These are phyloP conservation scores for Octodonta nipae DNA, from an alignment of 2,888 invertebrate species.

Conservation along the genomic window DNA sequence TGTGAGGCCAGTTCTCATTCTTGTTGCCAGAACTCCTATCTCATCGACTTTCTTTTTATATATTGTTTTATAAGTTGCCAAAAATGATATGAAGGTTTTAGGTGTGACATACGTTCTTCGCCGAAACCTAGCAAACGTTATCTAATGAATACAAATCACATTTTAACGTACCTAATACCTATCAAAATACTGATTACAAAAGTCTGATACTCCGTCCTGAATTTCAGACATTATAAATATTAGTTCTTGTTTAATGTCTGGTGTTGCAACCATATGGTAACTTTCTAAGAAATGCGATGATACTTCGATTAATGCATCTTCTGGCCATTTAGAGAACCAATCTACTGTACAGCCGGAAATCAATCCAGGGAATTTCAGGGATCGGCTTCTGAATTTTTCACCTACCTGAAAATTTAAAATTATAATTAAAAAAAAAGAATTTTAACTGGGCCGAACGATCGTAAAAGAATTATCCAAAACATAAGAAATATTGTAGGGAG, in stretches of 20 bases:
- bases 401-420: conserved; percentile 69
- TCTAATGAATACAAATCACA: background rate
- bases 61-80: conserved; percentile 66
- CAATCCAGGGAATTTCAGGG: conserved; percentile 78
- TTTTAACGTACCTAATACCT: conserved; percentile 30
- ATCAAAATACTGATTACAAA: conserved; percentile 63
- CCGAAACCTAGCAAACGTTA: conserved; percentile 48
- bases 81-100: conserved; percentile 74
- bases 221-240: conserved; percentile 73
- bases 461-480: too few species aligned
- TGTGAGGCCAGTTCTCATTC: conserved; percentile 77
- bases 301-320: conserved; percentile 70
- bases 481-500: too few species aligned
- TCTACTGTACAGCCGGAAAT: conserved; percentile 86
- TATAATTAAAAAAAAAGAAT: too few species aligned
- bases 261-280: conserved; percentile 44
- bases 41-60: conserved; percentile 60
- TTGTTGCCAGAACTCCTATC: conserved; percentile 58
- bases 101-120: conserved; percentile 80
- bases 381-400: conserved; percentile 73
- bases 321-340: conserved; percentile 86
- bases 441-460: too few species aligned
- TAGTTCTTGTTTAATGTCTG: conserved; percentile 57
- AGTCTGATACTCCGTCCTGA: conserved; percentile 66
- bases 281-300: conserved; percentile 61